Evolutionary conservation across 2,113 vertebrate genomes (phyloP), one percentile per base, ranked within the genome.

Genomic region (Phyllostomus discolor): DNA sequence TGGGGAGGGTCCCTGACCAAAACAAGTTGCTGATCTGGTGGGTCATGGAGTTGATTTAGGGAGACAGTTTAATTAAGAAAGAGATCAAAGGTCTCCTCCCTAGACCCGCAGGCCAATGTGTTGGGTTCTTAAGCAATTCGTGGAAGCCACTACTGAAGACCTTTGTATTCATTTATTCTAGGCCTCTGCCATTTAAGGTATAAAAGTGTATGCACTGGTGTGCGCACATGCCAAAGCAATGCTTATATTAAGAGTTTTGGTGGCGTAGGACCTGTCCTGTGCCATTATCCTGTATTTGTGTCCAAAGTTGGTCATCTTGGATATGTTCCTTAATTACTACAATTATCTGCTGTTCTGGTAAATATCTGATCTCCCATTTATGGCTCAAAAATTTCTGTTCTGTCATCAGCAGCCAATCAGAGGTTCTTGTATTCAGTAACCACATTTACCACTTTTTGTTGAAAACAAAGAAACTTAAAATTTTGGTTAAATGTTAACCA

Each of bases 391-490:
- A 76, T 92, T 87, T 95, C 88, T 83, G 1, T 89, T 88, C 69
- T 59, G 33, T 84, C 52, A 33, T 52, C 17, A 72, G 81, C 67
- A 43, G 31, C 43, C 12, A 19, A 54, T 91, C 59, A 86, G 41
- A 89, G 90, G 48, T 94, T 75, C 50, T 95, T 88, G 10, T 69
- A 73, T 69, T 92, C n/a, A 59, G 26, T 80, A 90, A 70, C 75
- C 7, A 14, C 41, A 50, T 95, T 43, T 69, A 81, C 43, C 73
- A 82, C 35, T 89, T 92, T 89, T 62, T 86, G 15, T 78, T 28
- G 81, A 73, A 96, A 94, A 81, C 10, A 52, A 78, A 94, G 43
- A 69, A 92, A 81, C 26, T 79, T 57, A 26, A 86, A 31, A 43
- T 59, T 90, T 79, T 75, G 46, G n/a, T 43, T 62, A 67, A 81